Evolutionary conservation across 1,140 invertebrate species (phyloP), one percentile per base, ranked within the genome.

Genomic region (Diorhabda carinulata): DNA sequence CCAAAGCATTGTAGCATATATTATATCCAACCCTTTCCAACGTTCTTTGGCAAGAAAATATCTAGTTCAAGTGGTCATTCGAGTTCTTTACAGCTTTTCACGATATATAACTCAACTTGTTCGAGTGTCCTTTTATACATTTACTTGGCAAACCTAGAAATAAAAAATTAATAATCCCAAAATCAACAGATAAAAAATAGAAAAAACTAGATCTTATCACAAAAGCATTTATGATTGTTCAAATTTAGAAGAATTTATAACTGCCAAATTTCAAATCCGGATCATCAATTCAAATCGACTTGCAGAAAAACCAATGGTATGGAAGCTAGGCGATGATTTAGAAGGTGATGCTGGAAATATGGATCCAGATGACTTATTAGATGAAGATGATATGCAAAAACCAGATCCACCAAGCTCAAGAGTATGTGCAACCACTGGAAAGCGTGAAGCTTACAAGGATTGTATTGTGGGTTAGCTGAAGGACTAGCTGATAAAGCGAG

Each of bases 391-490:
- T 82, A 84, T 94, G 58, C 88, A 90, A 69, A 96, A 92, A 83
- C 96, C 96, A 52, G 89, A 94, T 78, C 87, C 91, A 47, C 79
- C 87, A 40, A 89, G 90, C 44, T 83, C 98, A 4, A 90, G 85
- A 88, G 94, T 94, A 4, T 97, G 95, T 84, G 89, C 91, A 43
- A 95, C 93, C 52, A 95, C 92, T 5, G 94, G 92, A 2, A 96
- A 97, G 82, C 87, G 94, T 60, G 98, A 98, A 81, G 97, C 98
- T 0, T 99, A 98, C 79, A 99, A 98, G 77, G 93, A 99, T 81
- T 99, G 98, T 80, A 90, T 4, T 99, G 98, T 85, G 98, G 98
- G 3, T 84, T 99, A 68, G 97, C 97, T 43, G 96, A 99, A 77
- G 96, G 98, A 83, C 81, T 97, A 45, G 88, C 83, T 60, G 89